phyloP scores from a whole-genome alignment of 2,888 invertebrate genomes.

The Bembecia ichneumoniformis region DNA sequence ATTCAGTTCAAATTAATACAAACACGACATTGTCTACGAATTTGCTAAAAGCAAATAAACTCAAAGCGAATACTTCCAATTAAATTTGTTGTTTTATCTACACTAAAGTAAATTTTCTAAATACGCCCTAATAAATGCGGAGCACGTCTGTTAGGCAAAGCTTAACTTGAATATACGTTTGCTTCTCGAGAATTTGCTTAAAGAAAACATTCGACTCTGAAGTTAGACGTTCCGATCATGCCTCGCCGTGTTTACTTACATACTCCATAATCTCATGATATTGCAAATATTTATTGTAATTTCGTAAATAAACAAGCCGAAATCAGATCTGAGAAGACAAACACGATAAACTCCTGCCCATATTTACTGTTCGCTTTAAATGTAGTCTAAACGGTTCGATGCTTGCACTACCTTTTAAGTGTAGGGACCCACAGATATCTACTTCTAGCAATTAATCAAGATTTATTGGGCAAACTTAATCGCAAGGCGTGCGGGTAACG shows the following conservation, averaged over 20 bases:
- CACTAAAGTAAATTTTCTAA: no score
- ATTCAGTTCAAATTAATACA: no score
- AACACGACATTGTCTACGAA: no score
- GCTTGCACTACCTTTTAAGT: conserved; percentile 10
- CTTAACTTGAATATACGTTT: neutral
- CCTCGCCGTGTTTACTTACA: neutral
- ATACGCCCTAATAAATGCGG: neutral
- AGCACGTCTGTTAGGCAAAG: neutral
- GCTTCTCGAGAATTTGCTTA: neutral
- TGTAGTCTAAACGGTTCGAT: conserved; percentile 7
- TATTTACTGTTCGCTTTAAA: conserved; percentile 7
- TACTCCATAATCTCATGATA: neutral
- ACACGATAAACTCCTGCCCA: neutral
- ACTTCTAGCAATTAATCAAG: conserved; percentile 34
- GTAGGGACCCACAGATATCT: conserved; percentile 12
- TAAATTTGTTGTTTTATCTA: no score
- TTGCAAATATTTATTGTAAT: conserved; percentile 6
- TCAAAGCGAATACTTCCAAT: no score
- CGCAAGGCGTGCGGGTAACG: conserved; percentile 15
- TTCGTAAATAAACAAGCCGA: conserved; percentile 6
- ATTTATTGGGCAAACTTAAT: conserved; percentile 39
- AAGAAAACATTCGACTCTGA: neutral
- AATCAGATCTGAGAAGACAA: conserved; percentile 6
- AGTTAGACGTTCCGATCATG: no score
- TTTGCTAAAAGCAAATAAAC: no score